phyloP scores from a whole-genome alignment of 2,113 vertebrate species.

The Steatornis caripensis region DNA sequence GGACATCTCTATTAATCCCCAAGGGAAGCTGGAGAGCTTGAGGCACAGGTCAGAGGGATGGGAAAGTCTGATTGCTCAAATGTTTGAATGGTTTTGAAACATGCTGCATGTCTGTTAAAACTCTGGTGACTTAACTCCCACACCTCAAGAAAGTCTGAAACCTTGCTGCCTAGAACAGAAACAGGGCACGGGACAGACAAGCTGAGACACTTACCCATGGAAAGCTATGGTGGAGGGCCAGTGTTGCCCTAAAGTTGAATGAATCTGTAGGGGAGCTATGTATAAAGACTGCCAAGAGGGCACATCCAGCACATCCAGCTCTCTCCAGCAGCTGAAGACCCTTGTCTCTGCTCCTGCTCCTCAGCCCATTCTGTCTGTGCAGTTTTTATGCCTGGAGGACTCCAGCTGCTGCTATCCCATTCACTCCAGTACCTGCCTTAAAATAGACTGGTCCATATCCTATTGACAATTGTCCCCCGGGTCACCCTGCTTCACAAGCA shows the following conservation, averaged over 20 bases:
- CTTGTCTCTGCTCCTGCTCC: not conserved
- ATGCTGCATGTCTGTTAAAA: not conserved
- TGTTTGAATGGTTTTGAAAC: not conserved
- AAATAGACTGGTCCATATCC: not conserved
- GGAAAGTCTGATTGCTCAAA: not conserved
- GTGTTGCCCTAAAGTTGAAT: not conserved
- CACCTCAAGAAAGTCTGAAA: not conserved
- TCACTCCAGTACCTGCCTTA: not conserved
- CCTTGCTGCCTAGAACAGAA: not conserved
- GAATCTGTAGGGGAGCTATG: not conserved
- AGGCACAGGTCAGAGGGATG: not conserved
- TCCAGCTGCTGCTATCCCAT: not conserved
- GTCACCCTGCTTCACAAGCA: not conserved
- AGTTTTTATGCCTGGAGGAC: not conserved
- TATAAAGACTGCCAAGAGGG: not conserved
- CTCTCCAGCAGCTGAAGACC: not conserved
- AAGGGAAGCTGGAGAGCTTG: not conserved
- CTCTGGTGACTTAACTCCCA: not conserved
- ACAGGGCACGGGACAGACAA: not conserved
- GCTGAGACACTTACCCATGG: not conserved
- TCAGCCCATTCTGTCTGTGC: not conserved
- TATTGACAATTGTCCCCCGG: not conserved
- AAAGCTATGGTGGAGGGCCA: not conserved
- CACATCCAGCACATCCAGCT: not conserved
- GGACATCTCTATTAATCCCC: not conserved